Percentiles rank a stretch among this genome's conserved stretches.
phyloP scores from a whole-genome alignment of 1,140 invertebrate genomes.

The Dreissena rostriformis region DNA sequence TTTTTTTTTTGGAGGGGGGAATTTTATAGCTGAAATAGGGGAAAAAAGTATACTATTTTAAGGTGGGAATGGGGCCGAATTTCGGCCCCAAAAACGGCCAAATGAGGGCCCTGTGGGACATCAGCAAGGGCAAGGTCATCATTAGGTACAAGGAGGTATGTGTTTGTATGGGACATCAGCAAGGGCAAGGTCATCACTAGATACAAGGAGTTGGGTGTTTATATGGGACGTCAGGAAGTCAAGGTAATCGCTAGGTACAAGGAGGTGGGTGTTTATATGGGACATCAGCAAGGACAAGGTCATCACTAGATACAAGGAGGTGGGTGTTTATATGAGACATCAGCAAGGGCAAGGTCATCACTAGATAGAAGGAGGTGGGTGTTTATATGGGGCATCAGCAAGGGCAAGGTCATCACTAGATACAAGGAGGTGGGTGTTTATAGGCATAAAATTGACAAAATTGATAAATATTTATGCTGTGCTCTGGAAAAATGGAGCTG shows the following conservation, averaged over 20 bases:
- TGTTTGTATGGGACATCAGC: conserved; percentile 81
- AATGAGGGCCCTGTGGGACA: conserved; percentile 81
- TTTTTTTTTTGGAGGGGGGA: no score
- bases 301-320: conserved; percentile 77
- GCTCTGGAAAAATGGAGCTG: no score
- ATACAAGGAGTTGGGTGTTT: conserved; percentile 79
- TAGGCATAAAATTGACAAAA: conserved; percentile 66
- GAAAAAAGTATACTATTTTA: no score
- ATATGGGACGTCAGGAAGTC: conserved; percentile 79
- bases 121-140: conserved; percentile 77
- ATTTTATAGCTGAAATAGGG: no score
- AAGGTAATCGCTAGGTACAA: no score
- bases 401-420: no score
- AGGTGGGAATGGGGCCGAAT: no score
- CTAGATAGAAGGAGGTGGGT: conserved; percentile 78
- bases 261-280: conserved; percentile 81
- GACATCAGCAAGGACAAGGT: conserved; percentile 79
- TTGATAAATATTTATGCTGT: no score
- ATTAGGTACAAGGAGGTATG: conserved; percentile 79
- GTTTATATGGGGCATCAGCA: no score
- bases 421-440: conserved; percentile 79
- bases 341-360: conserved; percentile 76
- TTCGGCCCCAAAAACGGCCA: no score
- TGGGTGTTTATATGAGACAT: conserved; percentile 82
- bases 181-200: conserved; percentile 78